These are phyloP conservation scores for Pandemis cinnamomeana DNA, from an alignment of 2,888 invertebrate species.

Conservation along the genomic window DNA sequence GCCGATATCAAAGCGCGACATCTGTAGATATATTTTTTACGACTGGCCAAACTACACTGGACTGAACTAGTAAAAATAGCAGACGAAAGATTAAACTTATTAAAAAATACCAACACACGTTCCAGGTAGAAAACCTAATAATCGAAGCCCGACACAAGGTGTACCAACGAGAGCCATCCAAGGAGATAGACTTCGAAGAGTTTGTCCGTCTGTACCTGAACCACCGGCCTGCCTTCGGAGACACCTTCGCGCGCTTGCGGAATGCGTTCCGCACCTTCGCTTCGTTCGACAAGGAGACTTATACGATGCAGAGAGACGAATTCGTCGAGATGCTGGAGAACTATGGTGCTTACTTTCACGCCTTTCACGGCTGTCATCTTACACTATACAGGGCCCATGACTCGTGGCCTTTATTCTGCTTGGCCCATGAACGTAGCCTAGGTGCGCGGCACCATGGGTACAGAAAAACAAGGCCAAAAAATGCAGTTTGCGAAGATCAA, in stretches of 20 bases:
- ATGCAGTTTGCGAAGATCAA: neutral
- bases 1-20: too few species aligned
- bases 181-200: conserved; percentile 87
- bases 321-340: conserved; percentile 72
- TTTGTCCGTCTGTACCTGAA: conserved; percentile 87
- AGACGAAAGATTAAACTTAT: neutral
- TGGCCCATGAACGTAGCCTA: too few species aligned
- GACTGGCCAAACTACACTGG: too few species aligned
- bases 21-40: too few species aligned
- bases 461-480: too few species aligned
- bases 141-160: conserved; percentile 83
- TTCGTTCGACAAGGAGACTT: conserved; percentile 48
- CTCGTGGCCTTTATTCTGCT: too few species aligned
- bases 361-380: too few species aligned
- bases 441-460: too few species aligned
- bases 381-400: too few species aligned
- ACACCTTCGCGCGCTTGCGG: conserved; percentile 72
- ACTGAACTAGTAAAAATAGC: neutral
- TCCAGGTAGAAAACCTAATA: conserved; percentile 85
- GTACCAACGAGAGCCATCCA: conserved; percentile 75
- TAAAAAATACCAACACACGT: neutral
- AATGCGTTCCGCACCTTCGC: conserved; percentile 78
- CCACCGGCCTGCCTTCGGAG: conserved; percentile 86
- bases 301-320: conserved; percentile 64
- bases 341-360: conserved; percentile 55